These are phyloP conservation scores for Subacronicta megacephala DNA, from an alignment of 2,888 invertebrate species.

Conservation along the genomic window DNA sequence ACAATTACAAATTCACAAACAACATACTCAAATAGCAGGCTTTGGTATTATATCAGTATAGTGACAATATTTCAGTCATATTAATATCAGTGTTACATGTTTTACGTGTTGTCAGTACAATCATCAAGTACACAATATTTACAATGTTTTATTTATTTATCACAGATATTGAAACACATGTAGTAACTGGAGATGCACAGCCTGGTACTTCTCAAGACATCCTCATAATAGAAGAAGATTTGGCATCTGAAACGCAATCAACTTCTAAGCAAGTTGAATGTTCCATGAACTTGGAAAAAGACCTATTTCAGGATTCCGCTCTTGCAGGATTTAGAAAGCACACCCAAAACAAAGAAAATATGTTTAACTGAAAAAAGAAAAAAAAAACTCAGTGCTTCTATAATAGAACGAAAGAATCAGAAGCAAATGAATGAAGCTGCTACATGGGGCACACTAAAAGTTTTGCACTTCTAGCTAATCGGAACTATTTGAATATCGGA, in stretches of 20 bases:
- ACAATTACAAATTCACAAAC: no score
- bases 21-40: no score
- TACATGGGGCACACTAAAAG: no score
- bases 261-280: not conserved
- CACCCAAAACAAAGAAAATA: not conserved
- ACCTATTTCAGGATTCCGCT: not conserved
- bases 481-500: no score
- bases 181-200: not conserved
- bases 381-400: not conserved
- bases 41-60: no score
- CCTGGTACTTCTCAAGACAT: not conserved
- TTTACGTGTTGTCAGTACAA: no score
- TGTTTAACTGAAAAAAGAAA: slow-evolving; percentile 3
- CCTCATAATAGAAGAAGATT: not conserved
- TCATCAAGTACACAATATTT: slow-evolving; percentile 16
- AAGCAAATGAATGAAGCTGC: slow-evolving; percentile 3
- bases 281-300: no score
- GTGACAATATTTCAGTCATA: no score
- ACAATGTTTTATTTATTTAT: not conserved
- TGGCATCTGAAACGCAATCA: not conserved
- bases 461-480: no score
- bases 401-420: slow-evolving; percentile 1
- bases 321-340: not conserved
- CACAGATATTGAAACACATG: not conserved
- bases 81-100: no score